phyloP scores from a whole-genome alignment of 2,797 vertebrate genomes.

The Lemur catta region DNA sequence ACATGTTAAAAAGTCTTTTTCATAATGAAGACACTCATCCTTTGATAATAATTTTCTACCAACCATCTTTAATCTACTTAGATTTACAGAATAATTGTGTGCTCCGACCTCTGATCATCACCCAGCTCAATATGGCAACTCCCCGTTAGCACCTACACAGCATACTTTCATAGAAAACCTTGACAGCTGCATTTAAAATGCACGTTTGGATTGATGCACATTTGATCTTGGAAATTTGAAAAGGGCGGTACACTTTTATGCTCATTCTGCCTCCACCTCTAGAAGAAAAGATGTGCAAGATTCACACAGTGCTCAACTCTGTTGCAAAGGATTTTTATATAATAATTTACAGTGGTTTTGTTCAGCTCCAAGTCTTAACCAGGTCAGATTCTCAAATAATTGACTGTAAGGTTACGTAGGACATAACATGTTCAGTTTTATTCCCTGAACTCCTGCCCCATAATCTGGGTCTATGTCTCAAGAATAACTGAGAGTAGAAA shows the following conservation, averaged over 20 bases:
- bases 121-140: neutral
- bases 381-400: conserved; percentile 67
- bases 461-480: conserved; percentile 16
- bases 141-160: neutral
- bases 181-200: neutral
- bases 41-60: neutral
- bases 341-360: conserved; percentile 29
- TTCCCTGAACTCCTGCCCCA: neutral
- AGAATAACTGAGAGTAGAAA: conserved; percentile 50
- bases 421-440: conserved; percentile 13
- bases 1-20: neutral
- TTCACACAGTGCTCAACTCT: conserved; percentile 18
- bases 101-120: neutral
- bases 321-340: conserved; percentile 9
- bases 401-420: conserved; percentile 45
- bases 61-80: conserved; percentile 11
- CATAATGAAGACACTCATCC: neutral
- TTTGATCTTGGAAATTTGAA: neutral
- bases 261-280: neutral
- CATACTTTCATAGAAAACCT: neutral
- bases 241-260: neutral
- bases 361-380: conserved; percentile 54
- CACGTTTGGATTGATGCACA: neutral
- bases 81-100: neutral
- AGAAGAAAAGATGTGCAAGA: conserved; percentile 31